Percentiles rank a stretch among this genome's conserved stretches.
These are phyloP conservation scores for Temnothorax ravouxi DNA, from an alignment of 2,888 invertebrate species.

Conservation along the genomic window DNA sequence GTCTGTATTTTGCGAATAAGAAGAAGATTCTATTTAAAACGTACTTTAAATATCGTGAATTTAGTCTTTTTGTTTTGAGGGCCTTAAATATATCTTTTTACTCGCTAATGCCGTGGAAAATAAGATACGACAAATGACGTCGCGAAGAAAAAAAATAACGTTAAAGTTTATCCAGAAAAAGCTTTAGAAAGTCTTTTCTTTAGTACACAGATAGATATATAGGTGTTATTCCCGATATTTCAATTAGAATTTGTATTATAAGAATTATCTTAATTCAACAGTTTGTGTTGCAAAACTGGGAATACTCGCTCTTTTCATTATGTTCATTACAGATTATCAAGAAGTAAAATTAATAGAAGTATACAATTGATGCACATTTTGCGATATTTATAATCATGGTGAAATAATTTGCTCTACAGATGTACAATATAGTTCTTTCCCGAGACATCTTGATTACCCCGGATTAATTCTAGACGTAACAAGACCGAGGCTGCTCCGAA, in stretches of 20 bases:
- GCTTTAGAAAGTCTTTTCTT: not conserved
- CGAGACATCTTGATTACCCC: not conserved
- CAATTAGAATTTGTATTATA: not conserved
- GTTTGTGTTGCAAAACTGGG: not conserved
- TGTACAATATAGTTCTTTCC: not conserved
- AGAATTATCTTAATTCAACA: not conserved
- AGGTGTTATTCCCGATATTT: not conserved
- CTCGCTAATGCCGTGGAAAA: not conserved
- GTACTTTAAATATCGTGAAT: not conserved
- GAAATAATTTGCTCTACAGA: not conserved
- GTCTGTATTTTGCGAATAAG: not conserved
- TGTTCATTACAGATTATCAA: not conserved
- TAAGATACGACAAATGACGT: not conserved
- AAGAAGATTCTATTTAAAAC: not conserved
- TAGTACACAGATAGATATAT: not conserved
- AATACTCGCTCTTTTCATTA: not conserved
- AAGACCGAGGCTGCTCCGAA: not conserved
- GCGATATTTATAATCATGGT: not conserved
- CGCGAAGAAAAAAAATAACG: not conserved
- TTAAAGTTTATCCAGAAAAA: not conserved
- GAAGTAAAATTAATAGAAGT: not conserved
- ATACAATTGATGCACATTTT: not conserved
- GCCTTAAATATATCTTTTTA: not conserved
- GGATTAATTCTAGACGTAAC: constrained; percentile 26
- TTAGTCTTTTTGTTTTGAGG: not conserved